phyloP scores from a whole-genome alignment of 2,888 invertebrate species.

The Hydropsyche betteni region DNA sequence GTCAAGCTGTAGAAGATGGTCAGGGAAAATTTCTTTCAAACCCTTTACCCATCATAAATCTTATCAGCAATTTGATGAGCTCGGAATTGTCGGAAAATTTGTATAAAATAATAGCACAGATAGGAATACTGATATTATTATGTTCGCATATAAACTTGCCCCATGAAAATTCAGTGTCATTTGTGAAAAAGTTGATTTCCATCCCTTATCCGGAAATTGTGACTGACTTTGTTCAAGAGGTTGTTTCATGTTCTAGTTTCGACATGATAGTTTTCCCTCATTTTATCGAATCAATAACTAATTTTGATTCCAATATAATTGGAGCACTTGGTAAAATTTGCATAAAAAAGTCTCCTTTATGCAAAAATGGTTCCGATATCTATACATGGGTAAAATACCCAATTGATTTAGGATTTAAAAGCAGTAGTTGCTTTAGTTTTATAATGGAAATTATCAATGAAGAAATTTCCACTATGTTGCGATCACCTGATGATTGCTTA shows the following conservation, averaged over 20 bases:
- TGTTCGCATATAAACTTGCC: slow-evolving; percentile 71
- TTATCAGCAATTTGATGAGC: slow-evolving; percentile 66
- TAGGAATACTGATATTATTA: slow-evolving; percentile 68
- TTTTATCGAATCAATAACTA: slow-evolving; percentile 68
- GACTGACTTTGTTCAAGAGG: slow-evolving; percentile 72
- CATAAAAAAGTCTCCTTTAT: slow-evolving; percentile 71
- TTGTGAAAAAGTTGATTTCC: slow-evolving; percentile 71
- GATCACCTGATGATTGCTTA: slow-evolving; percentile 60
- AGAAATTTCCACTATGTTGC: slow-evolving; percentile 58
- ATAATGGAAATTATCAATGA: slow-evolving; percentile 57
- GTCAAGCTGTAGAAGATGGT: slow-evolving; percentile 70
- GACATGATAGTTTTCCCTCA: slow-evolving; percentile 77
- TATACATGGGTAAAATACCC: slow-evolving; percentile 74
- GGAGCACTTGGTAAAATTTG: slow-evolving; percentile 73
- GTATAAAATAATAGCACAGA: slow-evolving; percentile 64
- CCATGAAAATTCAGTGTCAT: slow-evolving; percentile 77
- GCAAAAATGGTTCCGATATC: slow-evolving; percentile 68
- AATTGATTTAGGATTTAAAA: slow-evolving; percentile 66
- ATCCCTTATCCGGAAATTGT: slow-evolving; percentile 67
- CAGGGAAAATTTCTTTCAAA: slow-evolving; percentile 72
- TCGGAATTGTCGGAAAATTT: slow-evolving; percentile 62
- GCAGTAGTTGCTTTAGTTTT: slow-evolving; percentile 59
- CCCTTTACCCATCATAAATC: slow-evolving; percentile 67
- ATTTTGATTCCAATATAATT: slow-evolving; percentile 67
- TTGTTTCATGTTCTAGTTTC: slow-evolving; percentile 73